Percentiles rank a stretch among this genome's conserved stretches.
Evolutionary conservation across 1,140 invertebrate species (phyloP).

Genomic region (Drosophila kurseongensis): DNA sequence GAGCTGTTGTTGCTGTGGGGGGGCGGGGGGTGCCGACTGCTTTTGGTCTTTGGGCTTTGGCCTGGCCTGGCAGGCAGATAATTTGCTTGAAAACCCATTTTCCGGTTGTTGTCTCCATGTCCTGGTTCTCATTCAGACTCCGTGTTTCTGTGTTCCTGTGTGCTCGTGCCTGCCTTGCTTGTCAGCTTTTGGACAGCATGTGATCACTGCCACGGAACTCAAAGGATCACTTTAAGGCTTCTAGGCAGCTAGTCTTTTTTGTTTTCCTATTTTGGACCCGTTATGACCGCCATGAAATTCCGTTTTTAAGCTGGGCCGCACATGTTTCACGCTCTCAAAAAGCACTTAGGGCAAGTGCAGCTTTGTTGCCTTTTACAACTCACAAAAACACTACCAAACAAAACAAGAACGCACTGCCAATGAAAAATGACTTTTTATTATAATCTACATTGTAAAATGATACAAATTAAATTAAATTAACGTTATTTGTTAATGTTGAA

Average conservation of each 20-base stretch:
- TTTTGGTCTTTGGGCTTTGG: conserved; percentile 36
- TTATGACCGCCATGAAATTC: conserved; percentile 38
- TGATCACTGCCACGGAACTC: conserved; percentile 29
- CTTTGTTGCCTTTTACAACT: conserved; percentile 36
- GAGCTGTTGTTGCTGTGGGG: conserved; percentile 38
- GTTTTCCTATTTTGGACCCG: conserved; percentile 9
- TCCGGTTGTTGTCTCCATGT: conserved; percentile 61
- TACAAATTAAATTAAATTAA: no score
- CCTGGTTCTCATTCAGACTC: conserved; percentile 5
- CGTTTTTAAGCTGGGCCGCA: conserved; percentile 27
- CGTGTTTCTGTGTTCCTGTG: conserved; percentile 12
- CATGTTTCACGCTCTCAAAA: conserved; percentile 48
- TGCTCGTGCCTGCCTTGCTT: conserved; percentile 18
- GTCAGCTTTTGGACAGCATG: conserved; percentile 28
- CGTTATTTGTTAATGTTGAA: not conserved
- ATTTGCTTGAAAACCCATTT: conserved; percentile 83
- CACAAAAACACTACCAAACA: conserved; percentile 22
- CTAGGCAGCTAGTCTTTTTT: not conserved
- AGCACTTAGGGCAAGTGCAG: conserved; percentile 44
- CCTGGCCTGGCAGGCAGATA: conserved; percentile 58
- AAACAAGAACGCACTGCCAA: conserved; percentile 6
- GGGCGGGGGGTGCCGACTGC: not conserved
- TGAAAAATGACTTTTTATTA: no score
- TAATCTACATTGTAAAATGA: no score
- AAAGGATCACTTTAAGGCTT: conserved; percentile 24